Evolutionary conservation across 1,140 invertebrate species (phyloP), one percentile per base, ranked within the genome.

Genomic region (Zaprionus tsacasi): DNA sequence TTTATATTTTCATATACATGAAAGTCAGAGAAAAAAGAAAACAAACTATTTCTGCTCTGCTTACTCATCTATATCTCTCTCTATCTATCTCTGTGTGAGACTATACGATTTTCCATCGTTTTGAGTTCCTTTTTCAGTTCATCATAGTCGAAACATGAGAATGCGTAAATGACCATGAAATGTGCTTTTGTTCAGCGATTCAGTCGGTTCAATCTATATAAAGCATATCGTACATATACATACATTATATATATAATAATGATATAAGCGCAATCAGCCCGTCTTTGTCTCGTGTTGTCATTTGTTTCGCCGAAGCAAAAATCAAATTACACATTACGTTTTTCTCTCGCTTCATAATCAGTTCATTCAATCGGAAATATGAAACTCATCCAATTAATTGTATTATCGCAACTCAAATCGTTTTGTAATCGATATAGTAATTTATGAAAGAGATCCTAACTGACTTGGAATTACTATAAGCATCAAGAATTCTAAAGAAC

Each of bases 131-230:
- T 61, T 58, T 76, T 65, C 8, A 40, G 57, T 61, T 78, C 52
- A 78, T 52, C 59, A 52, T 57, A 55, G 25, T 54, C 6, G n/a
- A 56, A 50, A 74, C 54, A 70, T 69, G 57, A 71, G 45, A 69
- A 79, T 76, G 74, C 83, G 80, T 78, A 80, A 83, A 81, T 78
- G 48, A 78, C 77, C 83, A 87, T 87, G 83, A 88, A 83, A 70
- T 69, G 70, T 58, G 71, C 54, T 71, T 88, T 81, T 83, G 82
- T 79, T 70, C 52, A 68, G 55, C 55, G 8, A 15, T 45, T 45
- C 7, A 45, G 40, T 25, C 45, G 17, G 17, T 48, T 48, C 15
- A 21, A 48, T 48, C 17, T 54, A 54, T 54, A 27, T 54, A 27
- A 30, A 11, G 12, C 50, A 25, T 52, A 21, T 52, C 38, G 3